Evolutionary conservation across 2,113 vertebrate genomes (phyloP).

Genomic region (Phalacrocorax pelagicus): DNA sequence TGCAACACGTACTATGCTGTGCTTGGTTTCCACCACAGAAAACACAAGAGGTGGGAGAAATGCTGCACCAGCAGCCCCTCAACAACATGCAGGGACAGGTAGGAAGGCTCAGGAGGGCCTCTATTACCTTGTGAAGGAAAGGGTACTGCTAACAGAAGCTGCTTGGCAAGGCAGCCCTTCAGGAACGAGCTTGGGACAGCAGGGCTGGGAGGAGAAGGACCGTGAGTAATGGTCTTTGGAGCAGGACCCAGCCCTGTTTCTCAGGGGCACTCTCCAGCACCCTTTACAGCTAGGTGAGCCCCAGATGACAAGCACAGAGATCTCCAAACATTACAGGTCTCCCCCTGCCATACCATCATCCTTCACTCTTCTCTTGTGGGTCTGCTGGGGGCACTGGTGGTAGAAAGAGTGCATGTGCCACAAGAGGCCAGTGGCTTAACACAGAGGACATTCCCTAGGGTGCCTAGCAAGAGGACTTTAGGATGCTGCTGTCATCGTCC

Average conservation of each 20-base stretch:
- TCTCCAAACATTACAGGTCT: neutral
- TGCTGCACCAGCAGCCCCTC: neutral
- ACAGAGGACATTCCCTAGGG: neutral
- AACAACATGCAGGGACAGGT: neutral
- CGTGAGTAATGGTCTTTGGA: neutral
- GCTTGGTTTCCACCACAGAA: neutral
- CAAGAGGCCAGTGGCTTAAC: neutral
- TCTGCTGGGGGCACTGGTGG: neutral
- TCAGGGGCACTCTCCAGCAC: neutral
- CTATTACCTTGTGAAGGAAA: neutral
- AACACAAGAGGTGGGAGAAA: neutral
- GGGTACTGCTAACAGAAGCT: neutral
- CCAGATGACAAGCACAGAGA: neutral
- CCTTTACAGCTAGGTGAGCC: neutral
- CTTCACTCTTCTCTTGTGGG: neutral
- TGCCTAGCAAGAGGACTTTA: neutral
- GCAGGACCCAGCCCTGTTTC: neutral
- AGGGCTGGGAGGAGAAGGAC: neutral
- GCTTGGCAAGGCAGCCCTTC: neutral
- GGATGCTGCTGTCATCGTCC: neutral
- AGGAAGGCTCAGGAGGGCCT: neutral
- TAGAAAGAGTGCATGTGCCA: neutral
- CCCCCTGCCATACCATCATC: neutral
- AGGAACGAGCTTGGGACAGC: neutral
- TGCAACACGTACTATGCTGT: neutral